Percentiles rank a stretch among this genome's conserved stretches.
Conservation (phyloP, 2,113 vertebrate species). For the Chitala chitala region DNA sequence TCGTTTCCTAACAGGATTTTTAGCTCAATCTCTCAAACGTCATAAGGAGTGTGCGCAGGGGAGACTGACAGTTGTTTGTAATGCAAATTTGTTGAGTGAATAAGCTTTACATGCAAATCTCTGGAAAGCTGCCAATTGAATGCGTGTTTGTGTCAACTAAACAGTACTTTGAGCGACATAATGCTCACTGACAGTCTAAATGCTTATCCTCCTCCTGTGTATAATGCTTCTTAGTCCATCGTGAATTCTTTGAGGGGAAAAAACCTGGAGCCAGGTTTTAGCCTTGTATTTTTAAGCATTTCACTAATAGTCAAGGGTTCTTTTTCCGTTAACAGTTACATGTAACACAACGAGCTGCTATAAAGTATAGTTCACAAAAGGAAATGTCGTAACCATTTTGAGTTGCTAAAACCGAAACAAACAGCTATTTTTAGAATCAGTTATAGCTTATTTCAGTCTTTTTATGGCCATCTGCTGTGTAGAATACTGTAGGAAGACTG, state of each 20-base stretch:
- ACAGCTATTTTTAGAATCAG: not conserved
- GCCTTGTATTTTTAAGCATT: too few relatives aligned
- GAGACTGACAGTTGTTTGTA: not conserved
- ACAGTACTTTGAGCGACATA: not conserved
- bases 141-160: not conserved
- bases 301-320: too few relatives aligned
- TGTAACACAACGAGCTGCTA: not conserved
- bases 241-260: not conserved
- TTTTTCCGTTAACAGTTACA: not conserved
- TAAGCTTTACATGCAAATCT: not conserved
- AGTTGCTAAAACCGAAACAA: not conserved
- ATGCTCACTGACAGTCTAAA: not conserved
- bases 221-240: not conserved
- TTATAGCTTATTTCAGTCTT: too few relatives aligned
- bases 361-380: not conserved
- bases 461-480: too few relatives aligned
- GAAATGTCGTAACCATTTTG: not conserved
- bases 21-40: not conserved
- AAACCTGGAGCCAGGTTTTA: not conserved
- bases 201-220: not conserved
- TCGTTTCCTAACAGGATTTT: not conserved
- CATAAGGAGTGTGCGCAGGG: too few relatives aligned
- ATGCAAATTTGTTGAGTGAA: not conserved
- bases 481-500: too few relatives aligned
- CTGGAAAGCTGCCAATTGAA: not conserved